phyloP scores from a whole-genome alignment of 2,888 invertebrate genomes.

The Incurvaria masculella region DNA sequence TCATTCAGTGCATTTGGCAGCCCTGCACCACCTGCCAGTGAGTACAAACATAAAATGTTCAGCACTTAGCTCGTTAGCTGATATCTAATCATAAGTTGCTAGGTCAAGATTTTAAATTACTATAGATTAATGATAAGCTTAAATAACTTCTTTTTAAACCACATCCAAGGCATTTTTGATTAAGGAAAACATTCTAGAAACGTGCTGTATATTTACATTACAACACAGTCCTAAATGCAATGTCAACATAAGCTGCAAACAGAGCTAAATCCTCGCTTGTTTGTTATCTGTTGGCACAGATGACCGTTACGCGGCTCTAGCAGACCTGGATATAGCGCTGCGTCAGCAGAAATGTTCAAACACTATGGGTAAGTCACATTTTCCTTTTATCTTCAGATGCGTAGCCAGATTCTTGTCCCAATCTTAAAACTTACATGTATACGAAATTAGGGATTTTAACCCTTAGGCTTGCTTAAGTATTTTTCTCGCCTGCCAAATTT shows the following conservation, averaged over 20 bases:
- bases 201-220: no score
- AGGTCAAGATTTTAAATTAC: slow-evolving; percentile 7
- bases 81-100: slow-evolving; percentile 23
- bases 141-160: no score
- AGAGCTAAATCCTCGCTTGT: slow-evolving; percentile 3
- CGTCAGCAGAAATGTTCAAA: slow-evolving; percentile 54
- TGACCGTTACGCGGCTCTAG: slow-evolving; percentile 94
- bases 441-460: no score
- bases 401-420: no score
- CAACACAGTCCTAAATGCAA: slow-evolving; percentile 25
- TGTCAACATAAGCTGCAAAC: slow-evolving; percentile 17
- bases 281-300: slow-evolving; percentile 42
- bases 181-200: no score
- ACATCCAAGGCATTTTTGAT: no score
- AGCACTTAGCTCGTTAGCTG: not conserved
- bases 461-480: no score
- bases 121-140: no score
- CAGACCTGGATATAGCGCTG: slow-evolving; percentile 82
- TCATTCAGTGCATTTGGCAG: slow-evolving; percentile 34
- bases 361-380: slow-evolving; percentile 35
- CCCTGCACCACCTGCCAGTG: slow-evolving; percentile 25
- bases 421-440: no score
- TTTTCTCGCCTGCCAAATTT: not conserved
- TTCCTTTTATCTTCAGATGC: not conserved
- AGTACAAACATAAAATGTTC: no score